A percentile compares a stretch with the other conserved stretches of the same genome.
Evolutionary conservation across 2,888 invertebrate genomes (phyloP).

Genomic region (Zonitis immaculata): DNA sequence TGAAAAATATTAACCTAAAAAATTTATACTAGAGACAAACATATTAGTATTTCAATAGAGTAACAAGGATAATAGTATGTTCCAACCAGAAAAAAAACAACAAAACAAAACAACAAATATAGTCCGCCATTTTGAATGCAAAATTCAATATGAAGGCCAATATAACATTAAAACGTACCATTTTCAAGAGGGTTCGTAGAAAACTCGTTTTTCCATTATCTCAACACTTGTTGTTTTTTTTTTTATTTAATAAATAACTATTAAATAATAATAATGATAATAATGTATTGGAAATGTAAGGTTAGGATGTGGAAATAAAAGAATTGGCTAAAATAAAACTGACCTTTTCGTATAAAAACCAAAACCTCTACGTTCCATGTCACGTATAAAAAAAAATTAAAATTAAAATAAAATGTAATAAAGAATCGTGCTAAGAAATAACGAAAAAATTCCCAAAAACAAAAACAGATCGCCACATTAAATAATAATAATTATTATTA

Average conservation of each 20-base stretch:
- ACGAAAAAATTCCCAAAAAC: too few species aligned
- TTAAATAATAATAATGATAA: slow-evolving; percentile 8
- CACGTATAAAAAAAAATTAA: slow-evolving; percentile 54
- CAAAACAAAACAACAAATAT: too few species aligned
- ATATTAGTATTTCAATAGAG: slow-evolving; percentile 8
- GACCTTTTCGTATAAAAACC: slow-evolving; percentile 79
- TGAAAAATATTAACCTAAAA: background rate
- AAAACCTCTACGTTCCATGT: slow-evolving; percentile 76
- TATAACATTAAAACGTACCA: slow-evolving; percentile 16
- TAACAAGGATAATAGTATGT: slow-evolving; percentile 11
- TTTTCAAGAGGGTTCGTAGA: slow-evolving; percentile 6
- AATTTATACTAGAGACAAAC: slow-evolving; percentile 17
- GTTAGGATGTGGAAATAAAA: slow-evolving; percentile 31
- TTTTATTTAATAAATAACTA: slow-evolving; percentile 1
- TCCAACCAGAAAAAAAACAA: background rate
- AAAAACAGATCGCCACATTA: too few species aligned
- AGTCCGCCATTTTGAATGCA: slow-evolving; percentile 29
- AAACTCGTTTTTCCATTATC: slow-evolving; percentile 3
- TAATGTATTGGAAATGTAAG: too few species aligned
- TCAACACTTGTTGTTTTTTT: too few species aligned
- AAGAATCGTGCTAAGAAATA: slow-evolving; percentile 33
- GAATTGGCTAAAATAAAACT: slow-evolving; percentile 55
- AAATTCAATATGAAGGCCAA: slow-evolving; percentile 27
- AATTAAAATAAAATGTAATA: slow-evolving; percentile 48
- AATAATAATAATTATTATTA: too few species aligned